Evolutionary conservation across 2,113 vertebrate species (phyloP), one percentile per base, ranked within the genome.

Genomic region (Corynorhinus townsendii): DNA sequence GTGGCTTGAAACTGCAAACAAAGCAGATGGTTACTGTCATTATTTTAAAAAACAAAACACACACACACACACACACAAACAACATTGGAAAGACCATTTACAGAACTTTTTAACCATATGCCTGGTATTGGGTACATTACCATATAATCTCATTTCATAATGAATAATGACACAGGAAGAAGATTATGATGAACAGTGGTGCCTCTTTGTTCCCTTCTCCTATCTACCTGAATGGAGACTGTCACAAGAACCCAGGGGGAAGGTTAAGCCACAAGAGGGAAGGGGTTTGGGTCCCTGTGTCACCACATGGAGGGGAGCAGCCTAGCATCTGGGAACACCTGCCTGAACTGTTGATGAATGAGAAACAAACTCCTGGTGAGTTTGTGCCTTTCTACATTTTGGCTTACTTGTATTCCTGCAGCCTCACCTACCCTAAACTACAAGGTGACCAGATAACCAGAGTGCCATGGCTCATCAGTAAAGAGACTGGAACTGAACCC

Each of bases 1-100:
- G 97, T 98, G 26, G 99, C 99, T 96, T 99, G 99, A 94, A 99
- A 99, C 99, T 99, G 96, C 72, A 52, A 89, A 71, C 10, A 69
- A 95, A 97, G 17, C 4, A 95, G 5, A 92, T 0, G 35, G 6
- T 0, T 30, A 93, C 7, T 0, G 1, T 97, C 90, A 80, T 20
- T 38, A 1, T 82, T 95, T 62, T 56, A 77, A 35, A 52, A 11
- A 30, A 45, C 11, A 45, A 40, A 40, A 3, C 19, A 59, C 24
- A 59, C 22, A 59, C 56, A 62, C 56, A 62, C 56, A 62, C 24
- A 26, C 9, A 26, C 24, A 56, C 54, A 59, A 24, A 59, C 56
- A 64, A 77, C 17, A 33, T 11, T 83, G 64, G 45, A 14, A 26
- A 77, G 35, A n/a, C 24, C 30, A 7, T 15, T 10, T 11, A 7